Evolutionary conservation across 2,888 invertebrate species (phyloP), one percentile per base, ranked within the genome.

Genomic region (Orthosia gracilis): DNA sequence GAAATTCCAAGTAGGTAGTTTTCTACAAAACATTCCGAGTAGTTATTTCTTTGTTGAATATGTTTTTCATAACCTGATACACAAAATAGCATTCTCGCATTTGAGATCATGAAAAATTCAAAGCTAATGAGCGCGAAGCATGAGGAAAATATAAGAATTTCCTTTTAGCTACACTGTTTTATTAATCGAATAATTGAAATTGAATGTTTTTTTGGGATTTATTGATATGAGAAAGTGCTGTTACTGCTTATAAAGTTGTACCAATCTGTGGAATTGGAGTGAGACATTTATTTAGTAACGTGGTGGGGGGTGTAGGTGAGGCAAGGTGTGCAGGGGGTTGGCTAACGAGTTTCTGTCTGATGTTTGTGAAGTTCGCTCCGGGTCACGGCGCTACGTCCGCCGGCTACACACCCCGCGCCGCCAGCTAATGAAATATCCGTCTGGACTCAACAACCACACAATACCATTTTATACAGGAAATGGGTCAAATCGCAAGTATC

Each of bases 291-390:
- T 91, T 88, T 86, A 85, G 84, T 82, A 82, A 73, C 75, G 77
- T 69, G 76, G 74, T 59, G 75, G 26, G 69, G 78, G 75, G 63
- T 76, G 40, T 63, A 57, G 69, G 67, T 49, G 80, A 47, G 83
- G 84, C 52, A 83, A 84, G 84, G 86, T 85, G 82, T 73, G 80
- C 76, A 74, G 88, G 85, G 87, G 84, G 86, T 79, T 85, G 85
- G 89, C 88, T 91, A 92, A 92, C 91, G 92, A 92, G 92, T 91
- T 92, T 91, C 90, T 86, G 88, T 87, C 88, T 87, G 89, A 89
- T 91, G 89, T 91, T 92, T 90, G 91, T 87, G 89, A 91, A 92
- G 86, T 92, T 89, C 81, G 87, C 84, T 88, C 76, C 88, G 86
- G 89, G 91, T 91, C 89, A 89, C 87, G 85, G 83, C 78, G 86